Evolutionary conservation across 2,797 vertebrate genomes (phyloP).

Genomic region (Lophius americanus): DNA sequence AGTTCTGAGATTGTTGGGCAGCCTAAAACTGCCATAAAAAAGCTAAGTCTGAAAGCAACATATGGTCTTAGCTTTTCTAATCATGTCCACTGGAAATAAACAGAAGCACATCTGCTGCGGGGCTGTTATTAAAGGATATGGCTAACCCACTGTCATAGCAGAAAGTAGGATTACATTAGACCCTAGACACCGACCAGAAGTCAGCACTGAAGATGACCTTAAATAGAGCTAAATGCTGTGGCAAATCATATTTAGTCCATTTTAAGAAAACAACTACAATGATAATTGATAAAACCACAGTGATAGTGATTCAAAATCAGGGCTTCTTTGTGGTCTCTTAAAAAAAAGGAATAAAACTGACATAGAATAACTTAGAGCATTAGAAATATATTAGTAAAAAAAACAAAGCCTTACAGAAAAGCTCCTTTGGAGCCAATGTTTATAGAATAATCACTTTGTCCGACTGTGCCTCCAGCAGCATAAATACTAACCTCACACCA

Average conservation of each 20-base stretch:
- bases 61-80: slow-evolving; percentile 56
- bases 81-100: slow-evolving; percentile 60
- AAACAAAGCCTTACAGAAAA: slow-evolving; percentile 4
- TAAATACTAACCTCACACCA: slow-evolving; percentile 8
- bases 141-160: slow-evolving; percentile 42
- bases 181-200: slow-evolving; percentile 34
- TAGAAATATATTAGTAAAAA: background rate
- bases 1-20: too few species aligned
- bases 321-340: background rate
- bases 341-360: background rate
- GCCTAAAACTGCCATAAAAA: slow-evolving; percentile 35
- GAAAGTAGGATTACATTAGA: slow-evolving; percentile 45
- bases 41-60: slow-evolving; percentile 51
- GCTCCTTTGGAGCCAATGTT: background rate
- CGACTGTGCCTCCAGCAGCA: background rate
- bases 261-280: slow-evolving; percentile 6
- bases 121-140: slow-evolving; percentile 52
- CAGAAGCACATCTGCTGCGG: slow-evolving; percentile 59
- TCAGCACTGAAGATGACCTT: slow-evolving; percentile 36
- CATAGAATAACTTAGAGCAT: background rate
- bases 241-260: slow-evolving; percentile 31
- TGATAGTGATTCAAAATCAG: background rate
- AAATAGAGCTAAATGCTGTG: slow-evolving; percentile 42
- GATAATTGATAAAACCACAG: background rate
- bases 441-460: slow-evolving; percentile 2